These are phyloP conservation scores for Mellilla xanthometata DNA, from an alignment of 2,888 invertebrate genomes.

Conservation along the genomic window DNA sequence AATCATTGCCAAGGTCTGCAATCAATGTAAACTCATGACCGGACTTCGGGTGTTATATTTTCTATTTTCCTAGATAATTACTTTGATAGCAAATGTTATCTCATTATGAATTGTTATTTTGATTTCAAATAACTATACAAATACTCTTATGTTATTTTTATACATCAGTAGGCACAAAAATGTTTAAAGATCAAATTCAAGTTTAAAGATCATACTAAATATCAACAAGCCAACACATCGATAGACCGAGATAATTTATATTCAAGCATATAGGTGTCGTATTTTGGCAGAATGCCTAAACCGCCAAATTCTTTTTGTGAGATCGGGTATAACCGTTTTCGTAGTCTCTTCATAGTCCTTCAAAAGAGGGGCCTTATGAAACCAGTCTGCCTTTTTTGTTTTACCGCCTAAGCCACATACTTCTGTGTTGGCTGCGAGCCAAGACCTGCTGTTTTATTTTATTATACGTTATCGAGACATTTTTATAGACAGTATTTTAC, in stretches of 20 bases:
- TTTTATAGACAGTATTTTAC: conserved; percentile 26
- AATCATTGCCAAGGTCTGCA: conserved; percentile 72
- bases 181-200: no score
- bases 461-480: conserved; percentile 26
- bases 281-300: conserved; percentile 59
- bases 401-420: conserved; percentile 11
- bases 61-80: no score
- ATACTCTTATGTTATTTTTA: no score
- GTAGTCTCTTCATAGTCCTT: conserved; percentile 32
- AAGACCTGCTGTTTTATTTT: conserved; percentile 24
- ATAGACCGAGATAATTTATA: conserved; percentile 36
- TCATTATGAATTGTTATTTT: no score
- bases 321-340: conserved; percentile 23
- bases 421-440: conserved; percentile 16
- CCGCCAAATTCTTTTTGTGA: conserved; percentile 22
- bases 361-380: conserved; percentile 22
- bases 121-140: no score
- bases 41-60: no score
- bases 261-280: conserved; percentile 48
- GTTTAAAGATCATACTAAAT: no score
- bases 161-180: no score
- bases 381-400: conserved; percentile 15
- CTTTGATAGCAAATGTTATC: no score
- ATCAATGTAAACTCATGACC: conserved; percentile 10
- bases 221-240: no score